phyloP scores from a whole-genome alignment of 2,113 vertebrate species.

The Myotis yumanensis region DNA sequence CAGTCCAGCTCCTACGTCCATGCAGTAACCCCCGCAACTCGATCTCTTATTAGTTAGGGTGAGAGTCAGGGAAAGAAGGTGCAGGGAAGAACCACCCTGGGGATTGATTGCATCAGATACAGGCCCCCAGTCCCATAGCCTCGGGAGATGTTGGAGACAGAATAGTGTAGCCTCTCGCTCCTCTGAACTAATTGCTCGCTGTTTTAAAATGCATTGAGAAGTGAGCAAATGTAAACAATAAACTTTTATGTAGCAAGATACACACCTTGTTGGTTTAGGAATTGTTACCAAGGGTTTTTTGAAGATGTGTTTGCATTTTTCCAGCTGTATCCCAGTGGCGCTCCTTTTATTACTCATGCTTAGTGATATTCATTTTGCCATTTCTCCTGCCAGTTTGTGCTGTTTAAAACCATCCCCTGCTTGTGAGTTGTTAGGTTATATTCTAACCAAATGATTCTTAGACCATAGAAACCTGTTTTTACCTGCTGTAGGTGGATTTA shows the following conservation, averaged over 20 bases:
- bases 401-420: background rate
- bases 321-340: background rate
- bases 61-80: background rate
- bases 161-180: background rate
- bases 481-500: background rate
- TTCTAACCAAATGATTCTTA: slow-evolving; percentile 24
- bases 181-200: background rate
- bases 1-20: background rate
- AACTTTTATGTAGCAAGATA: background rate
- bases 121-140: background rate
- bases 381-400: background rate
- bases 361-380: background rate
- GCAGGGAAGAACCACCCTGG: background rate
- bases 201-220: background rate
- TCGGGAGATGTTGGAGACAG: background rate
- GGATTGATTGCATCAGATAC: background rate
- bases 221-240: background rate
- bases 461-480: background rate
- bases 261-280: background rate
- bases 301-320: background rate
- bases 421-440: background rate
- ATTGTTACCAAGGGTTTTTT: background rate
- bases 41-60: background rate
- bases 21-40: background rate
- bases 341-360: background rate